These are phyloP conservation scores for Gastrophysa polygoni DNA, from an alignment of 2,888 invertebrate species.

Conservation along the genomic window DNA sequence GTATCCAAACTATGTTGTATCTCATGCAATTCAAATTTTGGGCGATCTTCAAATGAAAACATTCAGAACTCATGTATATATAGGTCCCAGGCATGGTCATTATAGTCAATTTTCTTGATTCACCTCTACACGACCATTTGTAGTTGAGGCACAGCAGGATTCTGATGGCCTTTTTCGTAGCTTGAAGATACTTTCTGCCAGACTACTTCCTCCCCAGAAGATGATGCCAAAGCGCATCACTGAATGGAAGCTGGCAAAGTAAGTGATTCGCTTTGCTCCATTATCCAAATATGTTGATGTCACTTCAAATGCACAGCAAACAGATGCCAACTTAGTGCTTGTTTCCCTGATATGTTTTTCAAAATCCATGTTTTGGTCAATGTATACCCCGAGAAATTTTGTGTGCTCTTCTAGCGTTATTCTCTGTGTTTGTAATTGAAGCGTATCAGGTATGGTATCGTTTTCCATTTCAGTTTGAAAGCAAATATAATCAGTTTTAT, in stretches of 20 bases:
- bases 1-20: not conserved
- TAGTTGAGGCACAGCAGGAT: no score
- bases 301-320: conserved; percentile 7
- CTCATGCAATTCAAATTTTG: not conserved
- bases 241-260: not conserved
- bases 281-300: conserved; percentile 7
- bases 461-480: not conserved
- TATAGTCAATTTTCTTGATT: conserved; percentile 3
- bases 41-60: not conserved
- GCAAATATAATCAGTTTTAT: not conserved
- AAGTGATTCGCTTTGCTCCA: not conserved
- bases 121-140: not conserved
- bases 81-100: not conserved
- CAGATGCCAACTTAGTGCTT: not conserved
- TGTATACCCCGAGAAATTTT: conserved; percentile 10
- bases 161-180: no score
- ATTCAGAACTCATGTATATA: no score
- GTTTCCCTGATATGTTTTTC: conserved; percentile 5
- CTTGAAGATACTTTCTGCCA: no score
- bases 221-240: not conserved
- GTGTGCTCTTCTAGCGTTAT: not conserved
- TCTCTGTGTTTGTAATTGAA: not conserved
- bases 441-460: not conserved
- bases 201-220: no score
- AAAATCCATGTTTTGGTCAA: conserved; percentile 7